Conservation (phyloP, 1,140 invertebrate genomes). For the Drepana arcuata region DNA sequence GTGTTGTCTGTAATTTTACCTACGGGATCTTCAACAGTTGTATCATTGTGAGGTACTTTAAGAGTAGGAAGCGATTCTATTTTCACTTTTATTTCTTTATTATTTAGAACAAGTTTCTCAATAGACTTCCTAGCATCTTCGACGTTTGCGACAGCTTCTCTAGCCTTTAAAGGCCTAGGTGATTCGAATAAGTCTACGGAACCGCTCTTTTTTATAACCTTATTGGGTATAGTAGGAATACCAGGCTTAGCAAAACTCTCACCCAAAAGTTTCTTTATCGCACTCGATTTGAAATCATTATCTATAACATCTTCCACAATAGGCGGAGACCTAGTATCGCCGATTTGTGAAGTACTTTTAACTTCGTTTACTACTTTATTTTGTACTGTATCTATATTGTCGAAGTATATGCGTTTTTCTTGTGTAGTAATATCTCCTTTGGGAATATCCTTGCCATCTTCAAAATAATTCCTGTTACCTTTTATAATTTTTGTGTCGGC, state of each 20-base stretch:
- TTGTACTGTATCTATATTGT: slow-evolving; percentile 14
- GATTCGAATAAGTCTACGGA: slow-evolving; percentile 51
- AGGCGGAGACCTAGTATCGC: slow-evolving; percentile 37
- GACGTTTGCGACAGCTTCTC: slow-evolving; percentile 13
- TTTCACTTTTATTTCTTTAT: slow-evolving; percentile 10
- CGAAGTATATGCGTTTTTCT: slow-evolving; percentile 22
- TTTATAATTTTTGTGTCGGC: slow-evolving; percentile 23
- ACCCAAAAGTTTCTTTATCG: slow-evolving; percentile 40
- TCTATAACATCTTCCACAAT: slow-evolving; percentile 35
- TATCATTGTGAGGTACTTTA: slow-evolving; percentile 5
- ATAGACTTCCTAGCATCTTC: slow-evolving; percentile 22
- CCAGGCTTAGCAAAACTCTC: slow-evolving; percentile 30
- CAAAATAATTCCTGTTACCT: slow-evolving; percentile 31
- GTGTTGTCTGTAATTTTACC: slow-evolving; percentile 36
- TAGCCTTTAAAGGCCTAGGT: too few species aligned
- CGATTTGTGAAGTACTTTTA: slow-evolving; percentile 5
- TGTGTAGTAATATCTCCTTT: background rate
- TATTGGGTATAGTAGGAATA: too few species aligned
- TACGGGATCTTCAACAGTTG: too few species aligned
- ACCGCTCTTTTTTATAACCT: slow-evolving; percentile 32
- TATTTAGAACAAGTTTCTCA: slow-evolving; percentile 14
- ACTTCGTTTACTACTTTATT: slow-evolving; percentile 15
- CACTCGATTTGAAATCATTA: slow-evolving; percentile 30
- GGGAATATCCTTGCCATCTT: slow-evolving; percentile 9
- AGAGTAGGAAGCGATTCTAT: slow-evolving; percentile 7